Conservation (phyloP, 2,888 invertebrate genomes). For the Maniola hyperantus region DNA sequence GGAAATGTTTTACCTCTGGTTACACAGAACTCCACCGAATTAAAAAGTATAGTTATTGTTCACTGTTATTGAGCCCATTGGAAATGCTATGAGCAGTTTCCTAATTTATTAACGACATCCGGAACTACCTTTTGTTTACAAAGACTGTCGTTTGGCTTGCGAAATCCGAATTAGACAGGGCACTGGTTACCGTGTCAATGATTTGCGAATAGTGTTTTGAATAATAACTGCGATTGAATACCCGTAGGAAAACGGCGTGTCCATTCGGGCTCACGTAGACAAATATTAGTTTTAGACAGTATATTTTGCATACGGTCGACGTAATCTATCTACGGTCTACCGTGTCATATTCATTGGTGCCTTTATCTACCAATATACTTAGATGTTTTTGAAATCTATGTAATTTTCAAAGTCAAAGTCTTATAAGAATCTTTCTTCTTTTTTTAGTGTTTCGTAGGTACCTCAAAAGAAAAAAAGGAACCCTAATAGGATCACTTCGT, state of each 20-base stretch:
- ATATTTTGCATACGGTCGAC: too few relatives aligned
- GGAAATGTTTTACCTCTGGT: too few relatives aligned
- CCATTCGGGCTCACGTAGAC: background rate
- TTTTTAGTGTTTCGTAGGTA: too few relatives aligned
- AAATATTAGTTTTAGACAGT: slow-evolving; percentile 9
- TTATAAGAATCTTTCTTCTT: too few relatives aligned
- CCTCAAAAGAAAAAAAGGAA: too few relatives aligned
- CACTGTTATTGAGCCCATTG: slow-evolving; percentile 56
- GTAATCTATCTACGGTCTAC: background rate
- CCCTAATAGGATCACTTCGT: too few relatives aligned
- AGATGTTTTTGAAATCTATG: too few relatives aligned
- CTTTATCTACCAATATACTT: too few relatives aligned
- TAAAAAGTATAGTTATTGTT: slow-evolving; percentile 49
- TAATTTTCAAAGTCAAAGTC: too few relatives aligned
- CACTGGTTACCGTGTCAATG: slow-evolving; percentile 32
- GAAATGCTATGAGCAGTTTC: slow-evolving; percentile 51
- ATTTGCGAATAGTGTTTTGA: slow-evolving; percentile 20
- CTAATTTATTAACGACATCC: slow-evolving; percentile 52
- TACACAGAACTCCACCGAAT: too few relatives aligned
- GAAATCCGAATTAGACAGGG: slow-evolving; percentile 34
- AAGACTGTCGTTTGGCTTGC: slow-evolving; percentile 52
- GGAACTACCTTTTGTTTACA: slow-evolving; percentile 55
- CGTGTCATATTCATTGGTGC: too few relatives aligned
- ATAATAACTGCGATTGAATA: slow-evolving; percentile 27
- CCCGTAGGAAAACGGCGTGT: background rate